Base-by-base conservation (phyloP, 2,113 vertebrate genomes). In the Corythoichthys haematopterus region DNA sequence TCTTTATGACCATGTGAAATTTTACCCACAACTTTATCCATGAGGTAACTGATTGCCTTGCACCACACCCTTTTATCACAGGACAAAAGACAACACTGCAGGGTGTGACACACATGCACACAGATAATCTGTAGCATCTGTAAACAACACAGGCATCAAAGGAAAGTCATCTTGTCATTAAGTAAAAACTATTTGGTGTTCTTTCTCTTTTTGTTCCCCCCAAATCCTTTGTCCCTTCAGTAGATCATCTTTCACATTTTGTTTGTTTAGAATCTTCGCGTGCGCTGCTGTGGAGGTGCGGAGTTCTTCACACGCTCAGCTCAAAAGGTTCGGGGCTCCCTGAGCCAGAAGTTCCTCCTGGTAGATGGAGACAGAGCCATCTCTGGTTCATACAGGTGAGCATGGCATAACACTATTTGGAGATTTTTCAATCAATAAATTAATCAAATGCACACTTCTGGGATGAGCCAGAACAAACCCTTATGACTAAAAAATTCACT, bases 341-440 rank as follows among this genome's bases (percentile, higher is more conserved):
- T 97, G 80, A 93, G 91, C 62, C 94, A 98, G 91, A 98, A 93
- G 88, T 99, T 98, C 87, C 93, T 99, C 91, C 94, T 99, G 3
- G 91, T 96, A 71, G 97, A 99, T 0, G 96, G 95, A 68, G 97
- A 99, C 84, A 88, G 92, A 64, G 94, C 96, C 14, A 88, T 95
- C 76, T 96, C 93, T 0, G 96, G 96, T 28, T 99, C 96, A 14
- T 99, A 98, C 94, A 98, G 96, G 97, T 99, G 73, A 66, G 82
- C n/a, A 40, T 11, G 15, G 40, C 71, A 20, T 66, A 36, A 45
- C 46, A 50, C 46, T 36, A 16, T 16, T 37, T 47, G 28, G 13
- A 53, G 15, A 45, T 28, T 20, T 55, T n/a, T 28, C 10, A 28
- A 28, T 53, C 52, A 53, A 28, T 53, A 53, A 10, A 53, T 53